A percentile compares a stretch with the other conserved stretches of the same genome.
Evolutionary conservation across 53 echinoderm and acorn worm species (phyloP).

Genomic region (Henricia sp.): DNA sequence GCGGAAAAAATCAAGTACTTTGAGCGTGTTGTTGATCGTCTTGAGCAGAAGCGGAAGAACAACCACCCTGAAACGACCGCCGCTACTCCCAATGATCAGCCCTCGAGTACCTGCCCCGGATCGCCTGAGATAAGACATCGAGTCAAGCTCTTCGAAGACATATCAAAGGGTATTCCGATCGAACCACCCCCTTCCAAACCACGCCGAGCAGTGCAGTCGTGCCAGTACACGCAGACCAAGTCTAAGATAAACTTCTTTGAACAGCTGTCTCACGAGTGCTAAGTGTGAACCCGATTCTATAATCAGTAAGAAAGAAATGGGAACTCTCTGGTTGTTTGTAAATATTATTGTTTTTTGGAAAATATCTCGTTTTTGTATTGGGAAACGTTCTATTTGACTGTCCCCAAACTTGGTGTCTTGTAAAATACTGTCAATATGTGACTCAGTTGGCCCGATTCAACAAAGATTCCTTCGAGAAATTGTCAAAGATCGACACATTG

Average conservation of each 20-base stretch:
- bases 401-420: no score
- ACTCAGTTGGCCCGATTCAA: no score
- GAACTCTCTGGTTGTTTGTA: no score
- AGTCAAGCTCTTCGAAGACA: slow-evolving; percentile 62
- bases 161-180: slow-evolving; percentile 30
- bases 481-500: no score
- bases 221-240: slow-evolving; percentile 62
- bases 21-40: slow-evolving; percentile 19
- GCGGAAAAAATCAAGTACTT: slow-evolving; percentile 57
- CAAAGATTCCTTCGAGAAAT: no score
- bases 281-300: no score
- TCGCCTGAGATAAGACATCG: slow-evolving; percentile 55
- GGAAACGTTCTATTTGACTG: no score
- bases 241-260: slow-evolving; percentile 68
- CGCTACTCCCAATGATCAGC: slow-evolving; percentile 9
- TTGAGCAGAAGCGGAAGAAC: background rate
- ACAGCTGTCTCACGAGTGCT: slow-evolving; percentile 41
- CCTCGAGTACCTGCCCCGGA: slow-evolving; percentile 41
- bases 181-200: slow-evolving; percentile 27
- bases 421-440: no score
- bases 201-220: slow-evolving; percentile 56
- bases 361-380: no score
- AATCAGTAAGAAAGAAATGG: no score
- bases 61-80: background rate
- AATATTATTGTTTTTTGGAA: no score